Base-by-base conservation (phyloP, 2,113 vertebrate genomes). In the Melanerpes aurifrons region DNA sequence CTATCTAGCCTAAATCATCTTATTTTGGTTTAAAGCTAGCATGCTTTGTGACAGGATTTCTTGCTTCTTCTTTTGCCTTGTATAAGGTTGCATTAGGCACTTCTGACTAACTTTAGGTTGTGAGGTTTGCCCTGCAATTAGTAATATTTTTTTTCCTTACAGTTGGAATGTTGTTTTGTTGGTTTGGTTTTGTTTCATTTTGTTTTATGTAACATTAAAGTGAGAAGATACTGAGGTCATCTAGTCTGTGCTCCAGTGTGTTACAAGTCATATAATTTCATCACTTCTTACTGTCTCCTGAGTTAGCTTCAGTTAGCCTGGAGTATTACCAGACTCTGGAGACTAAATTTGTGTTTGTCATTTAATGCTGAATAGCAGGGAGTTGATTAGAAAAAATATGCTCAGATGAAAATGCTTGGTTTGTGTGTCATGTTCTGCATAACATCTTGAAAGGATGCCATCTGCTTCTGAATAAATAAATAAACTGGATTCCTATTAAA, bases 391-490 rank as follows among this genome's bases (percentile, higher is more conserved):
- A 94, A 96, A 96, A 96, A 96, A 96, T 95, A 96, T 88, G 93
- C 80, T 96, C 66, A 26, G 88, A 95, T 95, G 93, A 96, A 96
- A 93, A 93, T 94, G 88, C 93, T 95, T 94, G 88, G 72, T 88
- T 92, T 86, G 54, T 94, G 73, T 96, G 92, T 96, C 92, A 95
- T 96, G 88, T 94, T 94, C 95, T 86, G 90, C 90, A 75, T 92
- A 94, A 94, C 76, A 15, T 96, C 95, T 96, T 94, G 96, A 94
- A 88, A 95, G 90, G 86, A 83, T 95, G 92, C 92, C 95, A 96
- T 96, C 95, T 96, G 95, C 92, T 94, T 93, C 95, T 92, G 93
- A 94, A 95, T 95, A 94, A 96, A 96, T 93, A 96, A 96, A 96
- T 96, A 95, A 94, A 93, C 92, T 74, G 69, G 57, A 68, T 96